phyloP scores from a whole-genome alignment of 2,113 vertebrate genomes.

The Polyodon spathula region DNA sequence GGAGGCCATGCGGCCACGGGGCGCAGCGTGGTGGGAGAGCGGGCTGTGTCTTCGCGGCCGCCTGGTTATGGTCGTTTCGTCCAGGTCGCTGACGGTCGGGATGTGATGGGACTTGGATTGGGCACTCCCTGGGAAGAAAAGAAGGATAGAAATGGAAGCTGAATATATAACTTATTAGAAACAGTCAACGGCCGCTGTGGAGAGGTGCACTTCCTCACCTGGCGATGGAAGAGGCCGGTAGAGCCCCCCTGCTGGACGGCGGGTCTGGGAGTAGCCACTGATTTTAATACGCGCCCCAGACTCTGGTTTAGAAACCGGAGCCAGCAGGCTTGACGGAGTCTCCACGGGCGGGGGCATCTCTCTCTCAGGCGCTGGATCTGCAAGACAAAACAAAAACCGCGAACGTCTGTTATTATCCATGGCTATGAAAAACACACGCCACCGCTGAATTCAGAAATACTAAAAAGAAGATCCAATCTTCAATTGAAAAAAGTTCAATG shows the following conservation, averaged over 20 bases:
- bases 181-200: no score
- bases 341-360: constrained; percentile 31
- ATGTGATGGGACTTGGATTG: constrained; percentile 73
- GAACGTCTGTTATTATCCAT: no score
- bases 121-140: constrained; percentile 43
- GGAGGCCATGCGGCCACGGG: constrained; percentile 45
- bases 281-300: constrained; percentile 66
- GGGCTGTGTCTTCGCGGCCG: constrained; percentile 62
- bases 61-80: constrained; percentile 55
- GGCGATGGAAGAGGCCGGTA: constrained; percentile 77
- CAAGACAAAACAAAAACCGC: constrained; percentile 8
- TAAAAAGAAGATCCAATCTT: constrained; percentile 10
- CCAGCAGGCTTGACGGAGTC: constrained; percentile 33
- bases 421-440: no score
- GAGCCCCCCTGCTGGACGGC: constrained; percentile 72
- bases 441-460: not conserved
- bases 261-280: constrained; percentile 63
- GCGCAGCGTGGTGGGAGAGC: constrained; percentile 44
- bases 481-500: no score
- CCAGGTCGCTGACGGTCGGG: constrained; percentile 72
- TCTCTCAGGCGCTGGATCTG: constrained; percentile 37
- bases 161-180: no score
- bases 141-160: not conserved
- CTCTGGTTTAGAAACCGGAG: constrained; percentile 51
- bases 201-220: no score